Conservation (phyloP, 2,888 invertebrate species). For the Notocelia uddmanniana region DNA sequence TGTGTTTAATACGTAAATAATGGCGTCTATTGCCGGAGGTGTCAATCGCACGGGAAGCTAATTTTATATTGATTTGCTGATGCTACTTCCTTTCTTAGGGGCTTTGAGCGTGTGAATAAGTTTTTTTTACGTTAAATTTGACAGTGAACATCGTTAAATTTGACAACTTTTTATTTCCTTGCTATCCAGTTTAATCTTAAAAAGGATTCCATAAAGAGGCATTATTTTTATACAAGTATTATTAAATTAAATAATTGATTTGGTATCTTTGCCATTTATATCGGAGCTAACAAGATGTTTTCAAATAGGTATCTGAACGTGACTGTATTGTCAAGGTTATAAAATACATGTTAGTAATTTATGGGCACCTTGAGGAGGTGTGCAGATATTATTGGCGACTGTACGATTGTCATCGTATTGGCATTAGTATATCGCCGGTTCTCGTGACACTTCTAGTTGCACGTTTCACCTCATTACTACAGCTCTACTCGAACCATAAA, state of each 20-base stretch:
- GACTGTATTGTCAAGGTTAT: background rate
- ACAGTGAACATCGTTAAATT: background rate
- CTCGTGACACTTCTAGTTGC: constrained; percentile 22
- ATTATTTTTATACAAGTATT: too few species aligned
- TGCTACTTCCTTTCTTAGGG: constrained; percentile 28
- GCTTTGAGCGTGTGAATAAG: constrained; percentile 33
- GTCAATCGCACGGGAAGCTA: constrained; percentile 60
- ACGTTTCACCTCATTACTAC: constrained; percentile 44
- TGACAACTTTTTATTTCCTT: background rate
- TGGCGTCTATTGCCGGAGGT: constrained; percentile 71
- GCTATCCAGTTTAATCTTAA: too few species aligned
- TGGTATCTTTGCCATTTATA: too few species aligned
- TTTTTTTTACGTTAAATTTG: constrained; percentile 17
- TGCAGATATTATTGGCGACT: too few species aligned
- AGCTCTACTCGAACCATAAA: constrained; percentile 31
- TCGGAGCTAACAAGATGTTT: too few species aligned
- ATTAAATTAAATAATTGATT: too few species aligned
- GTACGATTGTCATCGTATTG: background rate
- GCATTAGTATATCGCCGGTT: background rate
- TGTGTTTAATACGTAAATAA: constrained; percentile 68
- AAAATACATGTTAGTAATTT: too few species aligned
- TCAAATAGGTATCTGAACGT: too few species aligned
- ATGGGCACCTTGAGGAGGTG: too few species aligned
- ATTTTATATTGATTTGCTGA: constrained; percentile 62
- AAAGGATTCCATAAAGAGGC: too few species aligned